Evolutionary conservation across 1,140 invertebrate species (phyloP), one percentile per base, ranked within the genome.

Genomic region (Meloidogyne floridensis): DNA sequence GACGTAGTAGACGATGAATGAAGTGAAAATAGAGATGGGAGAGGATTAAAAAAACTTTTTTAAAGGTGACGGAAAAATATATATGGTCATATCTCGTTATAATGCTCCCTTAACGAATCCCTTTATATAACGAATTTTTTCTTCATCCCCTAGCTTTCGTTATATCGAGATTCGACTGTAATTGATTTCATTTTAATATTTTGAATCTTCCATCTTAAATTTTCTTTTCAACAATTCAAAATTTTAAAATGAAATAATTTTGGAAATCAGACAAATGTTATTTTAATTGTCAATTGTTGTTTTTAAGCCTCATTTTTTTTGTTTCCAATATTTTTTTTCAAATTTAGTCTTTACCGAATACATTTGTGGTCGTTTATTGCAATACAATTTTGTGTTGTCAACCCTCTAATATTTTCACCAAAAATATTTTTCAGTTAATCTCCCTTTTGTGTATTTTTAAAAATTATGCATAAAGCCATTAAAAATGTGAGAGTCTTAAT

Each of bases 361-460:
- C 47, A 47, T 47, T 47, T 47, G 47, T 47, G 47, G 59, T 65
- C 59, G 59, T 65, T 65, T n/a, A 11, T 65, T n/a, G 59, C 59
- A 65, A 65, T 65, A 65, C 59, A 65, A n/a, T 11, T 59, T 65
- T 65, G 59, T 18, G 59, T 65, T 65, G 59, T 65, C n/a, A 59
- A 15, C 15, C n/a, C 15, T 65, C 15, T 32, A 32, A 65, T 65
- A 65, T 65, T 65, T 65, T 65, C 59, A 65, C 59, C n/a, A n/a
- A 65, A 65, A 65, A 65, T 65, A 65, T 65, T 65, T 65, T 15
- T n/a, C 59, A 65, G 59, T n/a, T 65, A 65, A 15, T 65, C 59
- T 54, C 53, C 53, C 56, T n/a, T 65, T 65, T 59, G n/a, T 65
- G 4, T 65, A n/a, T 65, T n/a, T 65, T 65, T 8, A 47, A 47